phyloP scores from a whole-genome alignment of 2,888 invertebrate species.

The Ommatoiulus sabulosus region DNA sequence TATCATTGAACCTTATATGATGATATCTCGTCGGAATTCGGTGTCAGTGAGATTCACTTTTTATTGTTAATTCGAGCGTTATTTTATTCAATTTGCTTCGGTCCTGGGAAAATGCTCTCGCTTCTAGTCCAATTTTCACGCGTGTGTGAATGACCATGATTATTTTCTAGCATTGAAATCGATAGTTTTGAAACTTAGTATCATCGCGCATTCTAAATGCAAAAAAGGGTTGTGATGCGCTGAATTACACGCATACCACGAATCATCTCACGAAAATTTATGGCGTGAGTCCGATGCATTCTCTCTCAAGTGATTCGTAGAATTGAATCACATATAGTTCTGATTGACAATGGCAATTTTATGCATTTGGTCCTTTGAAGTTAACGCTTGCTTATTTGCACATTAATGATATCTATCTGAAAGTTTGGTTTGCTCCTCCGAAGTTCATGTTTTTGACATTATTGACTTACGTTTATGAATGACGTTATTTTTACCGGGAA shows the following conservation, averaged over 20 bases:
- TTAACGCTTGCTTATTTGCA: too few relatives aligned
- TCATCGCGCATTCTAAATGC: background rate
- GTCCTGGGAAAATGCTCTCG: background rate
- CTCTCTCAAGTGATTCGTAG: too few relatives aligned
- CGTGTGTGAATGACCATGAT: background rate
- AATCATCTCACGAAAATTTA: background rate
- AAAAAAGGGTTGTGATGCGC: constrained; percentile 23
- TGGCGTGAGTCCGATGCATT: too few relatives aligned
- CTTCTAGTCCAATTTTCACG: constrained; percentile 39
- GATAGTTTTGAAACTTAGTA: background rate
- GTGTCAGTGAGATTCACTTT: constrained; percentile 42
- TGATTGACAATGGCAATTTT: too few relatives aligned
- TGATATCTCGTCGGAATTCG: constrained; percentile 25
- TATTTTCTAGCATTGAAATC: constrained; percentile 23
- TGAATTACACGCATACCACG: background rate
- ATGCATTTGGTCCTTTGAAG: too few relatives aligned
- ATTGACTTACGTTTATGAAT: too few relatives aligned
- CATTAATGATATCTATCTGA: too few relatives aligned
- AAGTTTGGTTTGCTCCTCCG: too few relatives aligned
- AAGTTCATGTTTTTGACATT: too few relatives aligned
- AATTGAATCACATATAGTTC: too few relatives aligned
- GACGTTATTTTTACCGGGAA: too few relatives aligned
- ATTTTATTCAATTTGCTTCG: constrained; percentile 37
- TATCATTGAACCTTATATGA: constrained; percentile 46
- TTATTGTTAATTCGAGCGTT: constrained; percentile 45